A percentile compares a stretch with the other conserved stretches of the same genome.
Conservation (phyloP, 1,140 invertebrate genomes). For the Drosophila eugracilis region DNA sequence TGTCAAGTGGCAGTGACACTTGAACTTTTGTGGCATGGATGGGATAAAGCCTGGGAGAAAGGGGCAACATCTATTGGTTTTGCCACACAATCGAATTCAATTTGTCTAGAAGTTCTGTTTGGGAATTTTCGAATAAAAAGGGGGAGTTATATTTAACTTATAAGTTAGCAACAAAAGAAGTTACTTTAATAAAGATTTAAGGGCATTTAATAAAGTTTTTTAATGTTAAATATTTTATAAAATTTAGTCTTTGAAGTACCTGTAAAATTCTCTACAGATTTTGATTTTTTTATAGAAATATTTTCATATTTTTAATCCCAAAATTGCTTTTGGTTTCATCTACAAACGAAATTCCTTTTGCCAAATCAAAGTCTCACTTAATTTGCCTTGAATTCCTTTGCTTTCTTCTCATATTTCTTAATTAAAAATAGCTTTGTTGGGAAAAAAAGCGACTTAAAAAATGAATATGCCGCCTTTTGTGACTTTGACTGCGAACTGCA, state of each 20-base stretch:
- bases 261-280: too few relatives aligned
- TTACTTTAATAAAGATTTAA: too few relatives aligned
- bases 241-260: too few relatives aligned
- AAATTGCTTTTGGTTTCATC: background rate
- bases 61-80: background rate
- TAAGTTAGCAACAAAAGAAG: too few relatives aligned
- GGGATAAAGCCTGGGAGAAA: background rate
- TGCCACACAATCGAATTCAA: too few relatives aligned
- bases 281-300: background rate
- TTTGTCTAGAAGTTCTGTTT: background rate
- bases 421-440: slow-evolving; percentile 34
- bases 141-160: too few relatives aligned
- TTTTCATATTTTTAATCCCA: too few relatives aligned
- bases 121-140: too few relatives aligned
- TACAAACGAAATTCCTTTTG: background rate
- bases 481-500: slow-evolving; percentile 54
- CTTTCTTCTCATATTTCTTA: slow-evolving; percentile 36
- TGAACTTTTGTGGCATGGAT: slow-evolving; percentile 3
- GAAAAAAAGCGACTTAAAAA: slow-evolving; percentile 35
- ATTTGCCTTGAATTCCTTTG: background rate
- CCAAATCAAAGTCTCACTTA: slow-evolving; percentile 17
- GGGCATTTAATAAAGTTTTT: too few relatives aligned
- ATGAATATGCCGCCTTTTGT: slow-evolving; percentile 37
- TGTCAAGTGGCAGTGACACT: slow-evolving; percentile 43
- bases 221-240: too few relatives aligned